Percentiles rank a stretch among this genome's conserved stretches.
Conservation (phyloP, 2,113 vertebrate species). For the Elanus axillaris region DNA sequence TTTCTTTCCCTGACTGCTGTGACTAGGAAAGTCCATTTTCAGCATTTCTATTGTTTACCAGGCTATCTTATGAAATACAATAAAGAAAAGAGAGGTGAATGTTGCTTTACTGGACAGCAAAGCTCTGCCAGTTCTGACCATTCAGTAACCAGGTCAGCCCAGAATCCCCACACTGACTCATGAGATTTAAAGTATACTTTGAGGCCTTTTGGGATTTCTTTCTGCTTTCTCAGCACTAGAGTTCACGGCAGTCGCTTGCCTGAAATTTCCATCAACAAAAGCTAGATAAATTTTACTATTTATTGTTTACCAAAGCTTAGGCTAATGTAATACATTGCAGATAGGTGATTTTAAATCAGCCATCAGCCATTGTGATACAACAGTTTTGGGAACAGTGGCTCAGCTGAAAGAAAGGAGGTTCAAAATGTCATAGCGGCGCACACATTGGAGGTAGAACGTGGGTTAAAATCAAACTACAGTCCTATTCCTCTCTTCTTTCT, state of each 20-base stretch:
- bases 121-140: background rate
- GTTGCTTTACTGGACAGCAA: background rate
- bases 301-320: background rate
- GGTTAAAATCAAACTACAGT: background rate
- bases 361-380: background rate
- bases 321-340: background rate
- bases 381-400: background rate
- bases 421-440: background rate
- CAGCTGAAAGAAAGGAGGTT: background rate
- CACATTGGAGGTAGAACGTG: background rate
- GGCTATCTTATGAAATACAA: background rate
- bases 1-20: background rate
- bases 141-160: background rate
- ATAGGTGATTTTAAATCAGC: background rate
- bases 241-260: background rate
- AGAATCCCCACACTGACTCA: background rate
- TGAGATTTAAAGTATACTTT: background rate
- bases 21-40: slow-evolving; percentile 1
- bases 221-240: slow-evolving; percentile 16
- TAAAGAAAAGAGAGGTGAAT: background rate
- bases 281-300: background rate
- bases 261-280: background rate
- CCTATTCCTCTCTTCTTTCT: background rate
- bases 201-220: background rate
- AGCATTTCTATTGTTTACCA: background rate